These are phyloP conservation scores for Mormyrus hasselquistii DNA, from an alignment of 2,797 vertebrate genomes.

Conservation along the genomic window DNA sequence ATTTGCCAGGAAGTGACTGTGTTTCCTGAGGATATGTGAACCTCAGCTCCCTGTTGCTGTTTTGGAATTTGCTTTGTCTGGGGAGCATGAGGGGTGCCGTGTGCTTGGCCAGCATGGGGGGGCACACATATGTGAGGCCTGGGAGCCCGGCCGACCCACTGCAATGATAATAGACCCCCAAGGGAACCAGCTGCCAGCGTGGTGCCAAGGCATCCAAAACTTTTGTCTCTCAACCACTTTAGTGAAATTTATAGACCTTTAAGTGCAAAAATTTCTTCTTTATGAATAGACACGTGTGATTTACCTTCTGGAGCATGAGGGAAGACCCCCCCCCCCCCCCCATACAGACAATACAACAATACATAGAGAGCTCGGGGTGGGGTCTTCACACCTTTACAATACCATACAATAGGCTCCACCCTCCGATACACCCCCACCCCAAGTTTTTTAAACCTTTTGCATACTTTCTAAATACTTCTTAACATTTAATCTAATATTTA, in stretches of 20 bases:
- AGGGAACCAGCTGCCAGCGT: neutral
- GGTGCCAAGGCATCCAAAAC: neutral
- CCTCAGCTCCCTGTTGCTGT: constrained; percentile 40
- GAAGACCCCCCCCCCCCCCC: neutral
- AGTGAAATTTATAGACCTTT: neutral
- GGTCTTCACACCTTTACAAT: neutral
- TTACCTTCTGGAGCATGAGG: neutral
- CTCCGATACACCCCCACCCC: neutral
- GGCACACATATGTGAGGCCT: neutral
- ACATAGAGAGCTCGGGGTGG: neutral
- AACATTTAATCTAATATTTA: neutral
- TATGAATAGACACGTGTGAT: neutral
- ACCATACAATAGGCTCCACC: neutral
- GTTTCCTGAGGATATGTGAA: constrained; percentile 69
- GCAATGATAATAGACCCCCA: neutral
- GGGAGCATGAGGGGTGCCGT: neutral
- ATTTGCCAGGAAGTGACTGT: constrained; percentile 67
- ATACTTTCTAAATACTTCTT: neutral
- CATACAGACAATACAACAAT: neutral
- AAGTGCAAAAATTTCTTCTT: neutral
- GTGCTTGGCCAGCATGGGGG: neutral
- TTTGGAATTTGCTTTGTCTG: constrained; percentile 56
- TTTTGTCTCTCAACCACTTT: neutral
- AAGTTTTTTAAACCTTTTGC: neutral
- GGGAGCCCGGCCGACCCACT: neutral